Evolutionary conservation across 2,888 invertebrate genomes (phyloP).

Genomic region (Byasa hedistus): DNA sequence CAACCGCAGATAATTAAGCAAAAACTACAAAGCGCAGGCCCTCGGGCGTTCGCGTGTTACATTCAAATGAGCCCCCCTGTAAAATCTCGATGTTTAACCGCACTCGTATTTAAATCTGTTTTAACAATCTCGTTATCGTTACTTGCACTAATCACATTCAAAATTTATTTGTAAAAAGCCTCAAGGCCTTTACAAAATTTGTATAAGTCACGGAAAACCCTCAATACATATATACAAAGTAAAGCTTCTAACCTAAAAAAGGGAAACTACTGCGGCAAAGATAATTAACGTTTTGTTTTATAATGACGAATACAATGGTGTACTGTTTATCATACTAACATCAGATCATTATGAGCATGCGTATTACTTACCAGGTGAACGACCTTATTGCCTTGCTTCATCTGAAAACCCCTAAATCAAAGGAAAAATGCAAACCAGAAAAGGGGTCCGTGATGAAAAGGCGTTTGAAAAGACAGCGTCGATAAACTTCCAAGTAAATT

Average conservation of each 20-base stretch:
- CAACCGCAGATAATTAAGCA: constrained; percentile 69
- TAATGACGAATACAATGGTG: too few relatives aligned
- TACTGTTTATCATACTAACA: too few relatives aligned
- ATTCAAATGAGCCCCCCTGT: constrained; percentile 71
- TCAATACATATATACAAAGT: not conserved
- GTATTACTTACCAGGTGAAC: too few relatives aligned
- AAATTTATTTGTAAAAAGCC: not conserved
- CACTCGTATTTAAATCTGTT: constrained; percentile 38
- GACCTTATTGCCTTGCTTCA: too few relatives aligned
- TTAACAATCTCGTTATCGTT: constrained; percentile 18
- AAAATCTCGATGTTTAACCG: constrained; percentile 54
- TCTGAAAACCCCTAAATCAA: not conserved
- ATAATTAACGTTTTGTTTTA: too few relatives aligned
- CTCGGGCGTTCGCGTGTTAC: constrained; percentile 58
- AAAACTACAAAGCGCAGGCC: constrained; percentile 70
- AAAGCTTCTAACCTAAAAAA: too few relatives aligned
- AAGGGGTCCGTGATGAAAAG: not conserved
- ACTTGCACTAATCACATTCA: not conserved
- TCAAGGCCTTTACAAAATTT: not conserved
- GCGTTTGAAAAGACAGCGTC: constrained; percentile 16
- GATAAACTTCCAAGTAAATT: constrained; percentile 44
- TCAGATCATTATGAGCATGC: too few relatives aligned
- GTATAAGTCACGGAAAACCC: not conserved
- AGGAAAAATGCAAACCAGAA: not conserved
- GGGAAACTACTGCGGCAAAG: too few relatives aligned